phyloP scores from a whole-genome alignment of 37 sponge, comb jelly and placozoan genomes.

The Mnemiopsis leidyi region DNA sequence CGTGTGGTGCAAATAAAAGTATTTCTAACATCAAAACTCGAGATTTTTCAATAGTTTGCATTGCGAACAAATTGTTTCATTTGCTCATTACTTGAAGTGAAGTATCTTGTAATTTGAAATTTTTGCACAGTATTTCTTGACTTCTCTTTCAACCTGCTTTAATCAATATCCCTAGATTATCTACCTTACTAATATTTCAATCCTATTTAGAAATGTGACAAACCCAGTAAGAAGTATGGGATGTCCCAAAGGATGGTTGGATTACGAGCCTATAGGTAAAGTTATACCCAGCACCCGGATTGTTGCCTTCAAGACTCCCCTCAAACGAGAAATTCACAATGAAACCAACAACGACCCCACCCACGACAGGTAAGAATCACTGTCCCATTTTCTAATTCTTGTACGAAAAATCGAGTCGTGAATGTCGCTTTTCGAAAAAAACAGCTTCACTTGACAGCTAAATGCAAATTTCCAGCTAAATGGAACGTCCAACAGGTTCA shows the following conservation, averaged over 20 bases:
- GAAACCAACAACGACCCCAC: background rate
- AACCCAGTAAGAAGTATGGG: background rate
- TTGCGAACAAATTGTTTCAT: background rate
- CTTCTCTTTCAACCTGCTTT: no score
- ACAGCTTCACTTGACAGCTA: no score
- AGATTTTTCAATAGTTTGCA: background rate
- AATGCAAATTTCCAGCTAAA: no score
- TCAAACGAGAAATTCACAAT: conserved; percentile 62
- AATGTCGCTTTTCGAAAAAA: no score
- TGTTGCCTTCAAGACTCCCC: conserved; percentile 79
- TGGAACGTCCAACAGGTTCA: conserved; percentile 53
- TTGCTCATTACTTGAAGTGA: no score
- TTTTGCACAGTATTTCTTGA: no score
- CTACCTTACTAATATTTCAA: no score
- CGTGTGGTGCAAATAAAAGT: background rate
- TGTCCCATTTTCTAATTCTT: background rate
- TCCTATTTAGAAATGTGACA: background rate
- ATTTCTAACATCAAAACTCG: background rate
- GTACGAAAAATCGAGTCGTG: no score
- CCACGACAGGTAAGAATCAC: background rate
- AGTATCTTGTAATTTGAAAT: background rate
- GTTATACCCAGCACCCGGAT: conserved; percentile 70
- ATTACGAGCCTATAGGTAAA: conserved; percentile 70
- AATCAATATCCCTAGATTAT: no score
- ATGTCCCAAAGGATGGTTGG: conserved; percentile 70